phyloP scores from a whole-genome alignment of 1,140 invertebrate genomes.

The Musca vetustissima region DNA sequence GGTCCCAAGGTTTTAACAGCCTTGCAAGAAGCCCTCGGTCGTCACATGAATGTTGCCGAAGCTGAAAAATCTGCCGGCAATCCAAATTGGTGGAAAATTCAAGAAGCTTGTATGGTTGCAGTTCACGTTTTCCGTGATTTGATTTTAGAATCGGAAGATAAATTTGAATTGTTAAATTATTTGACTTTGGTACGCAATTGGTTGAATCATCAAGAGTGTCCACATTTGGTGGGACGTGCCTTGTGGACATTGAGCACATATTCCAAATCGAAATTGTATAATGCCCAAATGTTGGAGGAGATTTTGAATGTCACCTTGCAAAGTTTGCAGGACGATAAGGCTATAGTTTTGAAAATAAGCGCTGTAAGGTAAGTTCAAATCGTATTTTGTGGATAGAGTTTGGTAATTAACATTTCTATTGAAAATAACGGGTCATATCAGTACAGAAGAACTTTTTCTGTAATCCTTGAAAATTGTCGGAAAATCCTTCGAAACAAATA shows the following conservation, averaged over 20 bases:
- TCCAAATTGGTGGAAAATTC: conserved; percentile 74
- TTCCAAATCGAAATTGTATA: conserved; percentile 56
- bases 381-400: too few species aligned
- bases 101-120: conserved; percentile 73
- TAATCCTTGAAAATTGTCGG: too few species aligned
- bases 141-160: conserved; percentile 62
- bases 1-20: conserved; percentile 63
- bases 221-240: conserved; percentile 73
- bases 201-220: conserved; percentile 51
- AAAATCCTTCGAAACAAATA: too few species aligned
- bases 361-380: conserved; percentile 39
- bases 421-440: too few species aligned
- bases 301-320: conserved; percentile 46
- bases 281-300: conserved; percentile 48
- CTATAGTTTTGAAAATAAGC: conserved; percentile 46
- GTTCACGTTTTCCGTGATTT: conserved; percentile 62
- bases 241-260: conserved; percentile 73
- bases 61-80: conserved; percentile 58
- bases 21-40: conserved; percentile 65
- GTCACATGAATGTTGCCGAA: conserved; percentile 66
- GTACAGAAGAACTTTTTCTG: too few species aligned
- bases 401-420: too few species aligned
- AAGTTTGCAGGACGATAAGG: conserved; percentile 46
- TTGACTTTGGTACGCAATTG: conserved; percentile 60
- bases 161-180: conserved; percentile 71